These are phyloP conservation scores for Aegithalos caudatus DNA, from an alignment of 2,113 vertebrate genomes.

Conservation along the genomic window DNA sequence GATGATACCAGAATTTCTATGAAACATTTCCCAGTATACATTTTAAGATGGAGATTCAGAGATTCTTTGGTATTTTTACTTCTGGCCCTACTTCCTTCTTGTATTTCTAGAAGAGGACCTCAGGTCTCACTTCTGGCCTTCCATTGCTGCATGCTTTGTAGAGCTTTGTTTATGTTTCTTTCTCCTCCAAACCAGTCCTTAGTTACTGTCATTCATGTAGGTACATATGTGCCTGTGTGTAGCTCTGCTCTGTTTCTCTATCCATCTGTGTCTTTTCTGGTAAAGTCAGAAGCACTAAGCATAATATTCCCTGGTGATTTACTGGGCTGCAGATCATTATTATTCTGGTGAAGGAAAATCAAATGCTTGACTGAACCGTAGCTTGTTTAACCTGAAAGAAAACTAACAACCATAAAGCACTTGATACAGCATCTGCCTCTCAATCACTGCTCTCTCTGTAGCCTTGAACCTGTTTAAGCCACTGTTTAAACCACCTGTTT, in stretches of 20 bases:
- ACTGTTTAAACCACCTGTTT: no score
- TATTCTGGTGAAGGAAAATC: conserved; percentile 33
- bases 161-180: not conserved
- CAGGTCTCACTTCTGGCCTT: not conserved
- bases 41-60: not conserved
- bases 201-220: not conserved
- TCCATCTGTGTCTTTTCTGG: conserved; percentile 4
- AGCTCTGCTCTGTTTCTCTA: not conserved
- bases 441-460: not conserved
- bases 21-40: not conserved
- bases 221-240: not conserved
- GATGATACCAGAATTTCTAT: not conserved
- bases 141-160: not conserved
- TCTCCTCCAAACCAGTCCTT: not conserved
- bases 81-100: not conserved
- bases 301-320: not conserved
- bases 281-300: not conserved
- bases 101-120: not conserved
- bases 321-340: not conserved
- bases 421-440: not conserved
- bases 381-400: conserved; percentile 45
- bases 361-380: conserved; percentile 19
- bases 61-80: not conserved
- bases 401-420: conserved; percentile 1
- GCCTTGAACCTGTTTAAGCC: not conserved